phyloP scores from a whole-genome alignment of 2,888 invertebrate species.

The Spodoptera picta region DNA sequence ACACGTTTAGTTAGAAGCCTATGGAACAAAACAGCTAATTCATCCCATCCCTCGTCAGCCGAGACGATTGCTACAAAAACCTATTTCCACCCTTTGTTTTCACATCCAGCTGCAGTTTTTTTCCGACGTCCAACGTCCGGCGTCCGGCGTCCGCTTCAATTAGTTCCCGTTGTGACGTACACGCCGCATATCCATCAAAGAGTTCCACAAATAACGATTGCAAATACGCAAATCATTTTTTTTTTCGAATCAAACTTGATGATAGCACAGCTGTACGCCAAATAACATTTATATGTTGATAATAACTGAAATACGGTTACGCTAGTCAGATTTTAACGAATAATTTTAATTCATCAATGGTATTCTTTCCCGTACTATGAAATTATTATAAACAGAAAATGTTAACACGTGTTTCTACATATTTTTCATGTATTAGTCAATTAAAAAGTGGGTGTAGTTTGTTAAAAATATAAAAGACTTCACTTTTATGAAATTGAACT shows the following conservation, averaged over 20 bases:
- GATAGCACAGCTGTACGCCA: conserved; percentile 4
- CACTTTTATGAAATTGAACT: too few species aligned
- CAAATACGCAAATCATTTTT: conserved; percentile 45
- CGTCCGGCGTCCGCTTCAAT: conserved; percentile 60
- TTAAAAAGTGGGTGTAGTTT: too few species aligned
- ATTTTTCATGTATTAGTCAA: too few species aligned
- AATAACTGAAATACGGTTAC: conserved; percentile 14
- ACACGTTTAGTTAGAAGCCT: conserved; percentile 44
- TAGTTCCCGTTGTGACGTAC: conserved; percentile 57
- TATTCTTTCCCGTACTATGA: background rate
- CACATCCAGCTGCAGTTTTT: conserved; percentile 58
- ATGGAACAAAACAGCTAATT: conserved; percentile 66
- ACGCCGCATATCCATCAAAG: conserved; percentile 55
- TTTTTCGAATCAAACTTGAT: conserved; percentile 18
- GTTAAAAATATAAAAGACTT: too few species aligned
- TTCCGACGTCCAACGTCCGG: conserved; percentile 36
- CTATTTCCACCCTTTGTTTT: conserved; percentile 62
- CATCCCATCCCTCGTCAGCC: conserved; percentile 57
- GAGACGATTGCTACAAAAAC: conserved; percentile 62
- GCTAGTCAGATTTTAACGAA: conserved; percentile 12
- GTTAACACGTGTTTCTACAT: too few species aligned
- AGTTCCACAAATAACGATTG: conserved; percentile 47
- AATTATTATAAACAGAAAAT: background rate
- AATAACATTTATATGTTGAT: conserved; percentile 11
- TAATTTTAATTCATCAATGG: conserved; percentile 18